Base-by-base conservation (phyloP, 2,888 invertebrate species). In the Caenorhabditis afra region DNA sequence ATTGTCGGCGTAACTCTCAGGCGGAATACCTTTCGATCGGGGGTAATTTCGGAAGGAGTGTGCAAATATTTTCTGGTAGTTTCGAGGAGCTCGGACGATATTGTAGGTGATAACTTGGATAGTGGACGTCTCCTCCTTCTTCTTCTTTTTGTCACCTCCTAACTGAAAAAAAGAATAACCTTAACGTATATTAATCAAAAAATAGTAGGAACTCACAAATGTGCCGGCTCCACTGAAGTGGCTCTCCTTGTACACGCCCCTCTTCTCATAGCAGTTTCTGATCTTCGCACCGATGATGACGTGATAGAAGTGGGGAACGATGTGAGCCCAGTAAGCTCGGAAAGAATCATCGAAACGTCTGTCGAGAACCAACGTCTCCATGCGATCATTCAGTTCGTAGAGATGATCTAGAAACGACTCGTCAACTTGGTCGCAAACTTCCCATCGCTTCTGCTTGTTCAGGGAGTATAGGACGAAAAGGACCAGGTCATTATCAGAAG, bases 371-470 rank as follows among this genome's bases (percentile, higher is more conserved):
- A 52, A 23, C 12, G n/a, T n/a, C 14, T 52, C 52, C 52, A 29
- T 52, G 1, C 7, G 29, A n/a, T 29, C 14, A 29, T 20, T 29
- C 29, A 29, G 1, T 11, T 52, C 29, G 23, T 52, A 29, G 29
- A 52, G 52, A 8, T 11, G 3, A 7, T 52, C 52, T n/a, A 52
- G 3, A 14, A 14, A 29, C 2, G 3, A 5, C 11, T 52, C 52
- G n/a, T 3, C 7, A 20, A 29, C 20, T 12, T 22, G n/a, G 2
- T 49, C 22, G 22, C 20, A 49, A 14, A 52, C n/a, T n/a, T 52
- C 52, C 52, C 52, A 52, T 23, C 52, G 5, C 14, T 14, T 52
- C 5, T 29, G 52, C 52, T 52, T 52, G n/a, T 52, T 52, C 52
- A 52, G 29, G 3, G 52, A 52, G 29, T 52, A 52, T 1, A 52